A percentile compares a stretch with the other conserved stretches of the same genome.
phyloP scores from a whole-genome alignment of 2,888 invertebrate genomes.

The Trachelus iudaicus region DNA sequence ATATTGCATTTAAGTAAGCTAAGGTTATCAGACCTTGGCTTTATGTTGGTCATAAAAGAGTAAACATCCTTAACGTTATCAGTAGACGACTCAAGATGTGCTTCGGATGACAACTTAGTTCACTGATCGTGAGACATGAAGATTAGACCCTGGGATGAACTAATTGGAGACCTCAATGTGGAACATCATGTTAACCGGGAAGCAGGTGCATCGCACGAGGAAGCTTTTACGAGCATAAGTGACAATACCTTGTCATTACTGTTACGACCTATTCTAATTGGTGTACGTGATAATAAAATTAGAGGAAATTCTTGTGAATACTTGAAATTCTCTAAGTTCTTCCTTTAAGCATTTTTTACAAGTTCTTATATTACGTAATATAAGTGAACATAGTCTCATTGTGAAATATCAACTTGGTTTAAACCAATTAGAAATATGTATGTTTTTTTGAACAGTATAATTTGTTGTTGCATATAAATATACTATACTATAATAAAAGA shows the following conservation, averaged over 20 bases:
- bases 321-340: background rate
- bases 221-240: background rate
- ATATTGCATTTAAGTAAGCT: background rate
- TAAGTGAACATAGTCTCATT: no score
- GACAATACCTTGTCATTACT: background rate
- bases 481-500: no score
- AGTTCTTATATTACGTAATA: no score
- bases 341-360: background rate
- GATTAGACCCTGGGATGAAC: background rate
- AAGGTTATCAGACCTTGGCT: background rate
- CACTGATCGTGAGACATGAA: background rate
- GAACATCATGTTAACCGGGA: background rate
- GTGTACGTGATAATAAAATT: background rate
- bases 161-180: background rate
- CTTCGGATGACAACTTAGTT: background rate
- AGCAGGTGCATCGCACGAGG: background rate
- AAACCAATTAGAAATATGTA: background rate
- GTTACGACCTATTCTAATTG: background rate
- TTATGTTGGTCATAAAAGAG: background rate
- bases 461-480: no score
- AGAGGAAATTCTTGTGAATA: background rate
- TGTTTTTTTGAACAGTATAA: background rate
- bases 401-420: no score
- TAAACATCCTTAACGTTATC: background rate
- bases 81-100: background rate